Conservation (phyloP, 1,140 invertebrate genomes). For the Diorhabda sublineata region DNA sequence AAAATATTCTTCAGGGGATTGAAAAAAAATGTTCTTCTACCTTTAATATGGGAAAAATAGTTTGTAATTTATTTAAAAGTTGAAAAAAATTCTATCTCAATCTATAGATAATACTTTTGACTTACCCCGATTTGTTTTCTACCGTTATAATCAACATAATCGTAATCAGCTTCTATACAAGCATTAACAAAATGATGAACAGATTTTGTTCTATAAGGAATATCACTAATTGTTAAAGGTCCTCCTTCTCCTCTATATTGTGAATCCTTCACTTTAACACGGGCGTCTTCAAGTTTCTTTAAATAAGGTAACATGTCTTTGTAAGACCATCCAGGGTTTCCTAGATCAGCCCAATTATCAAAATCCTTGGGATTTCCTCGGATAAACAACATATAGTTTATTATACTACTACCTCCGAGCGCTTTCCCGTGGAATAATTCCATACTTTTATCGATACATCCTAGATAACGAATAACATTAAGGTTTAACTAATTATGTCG, state of each 20-base stretch:
- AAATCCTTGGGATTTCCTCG: conserved; percentile 67
- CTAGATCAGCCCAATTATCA: conserved; percentile 63
- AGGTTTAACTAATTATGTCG: too few relatives aligned
- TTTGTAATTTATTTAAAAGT: too few relatives aligned
- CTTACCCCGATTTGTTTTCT: conserved; percentile 74
- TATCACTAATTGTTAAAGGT: conserved; percentile 41
- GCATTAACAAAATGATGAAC: conserved; percentile 66
- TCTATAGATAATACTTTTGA: neutral
- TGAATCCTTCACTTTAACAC: conserved; percentile 40
- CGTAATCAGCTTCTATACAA: conserved; percentile 68
- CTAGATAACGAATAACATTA: too few relatives aligned
- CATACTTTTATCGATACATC: neutral
- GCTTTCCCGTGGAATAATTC: conserved; percentile 51
- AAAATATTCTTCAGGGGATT: too few relatives aligned
- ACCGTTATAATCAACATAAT: conserved; percentile 77
- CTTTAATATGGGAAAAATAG: too few relatives aligned
- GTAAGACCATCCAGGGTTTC: conserved; percentile 80
- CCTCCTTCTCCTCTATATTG: conserved; percentile 51
- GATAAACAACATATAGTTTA: conserved; percentile 88
- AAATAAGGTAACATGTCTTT: conserved; percentile 77
- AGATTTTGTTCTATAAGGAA: conserved; percentile 57
- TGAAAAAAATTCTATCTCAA: neutral
- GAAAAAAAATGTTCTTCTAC: too few relatives aligned
- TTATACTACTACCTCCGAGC: conserved; percentile 71
- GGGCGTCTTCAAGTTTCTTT: conserved; percentile 69